A percentile compares a stretch with the other conserved stretches of the same genome.
These are phyloP conservation scores for Procapra przewalskii DNA, from an alignment of 2,113 vertebrate species.

Conservation along the genomic window DNA sequence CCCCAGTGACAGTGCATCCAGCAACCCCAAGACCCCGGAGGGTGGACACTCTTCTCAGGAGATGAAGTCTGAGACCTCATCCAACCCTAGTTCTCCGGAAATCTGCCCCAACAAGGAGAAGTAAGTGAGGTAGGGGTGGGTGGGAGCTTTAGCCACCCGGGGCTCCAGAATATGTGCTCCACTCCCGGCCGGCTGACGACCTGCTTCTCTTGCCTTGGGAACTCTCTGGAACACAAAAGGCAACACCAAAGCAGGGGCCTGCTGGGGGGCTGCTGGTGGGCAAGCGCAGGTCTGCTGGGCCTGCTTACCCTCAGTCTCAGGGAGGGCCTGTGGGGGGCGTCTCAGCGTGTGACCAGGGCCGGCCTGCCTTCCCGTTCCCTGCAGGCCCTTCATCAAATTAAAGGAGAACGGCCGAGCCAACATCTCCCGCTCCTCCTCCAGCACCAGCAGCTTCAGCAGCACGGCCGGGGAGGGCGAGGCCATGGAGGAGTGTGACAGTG, in stretches of 20 bases:
- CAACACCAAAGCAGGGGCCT: not conserved
- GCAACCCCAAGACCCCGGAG: slow-evolving; percentile 88
- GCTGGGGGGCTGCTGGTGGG: not conserved
- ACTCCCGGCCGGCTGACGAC: not conserved
- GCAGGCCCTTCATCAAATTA: slow-evolving; percentile 86
- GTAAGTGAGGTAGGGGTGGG: slow-evolving; percentile 73
- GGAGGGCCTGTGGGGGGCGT: not conserved
- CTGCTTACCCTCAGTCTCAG: not conserved
- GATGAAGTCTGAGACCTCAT: slow-evolving; percentile 88
- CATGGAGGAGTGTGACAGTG: slow-evolving; percentile 87
- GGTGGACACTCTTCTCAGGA: slow-evolving; percentile 88
- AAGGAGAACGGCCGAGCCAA: slow-evolving; percentile 91
- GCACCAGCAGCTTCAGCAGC: slow-evolving; percentile 92
- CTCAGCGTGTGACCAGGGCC: not conserved
- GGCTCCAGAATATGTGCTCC: not conserved
- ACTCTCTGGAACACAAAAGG: not conserved
- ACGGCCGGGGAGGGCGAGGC: slow-evolving; percentile 89
- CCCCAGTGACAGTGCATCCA: slow-evolving; percentile 84
- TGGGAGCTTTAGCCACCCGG: not conserved
- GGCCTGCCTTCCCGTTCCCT: not conserved
- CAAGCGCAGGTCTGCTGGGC: not conserved
- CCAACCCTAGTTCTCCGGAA: slow-evolving; percentile 96
- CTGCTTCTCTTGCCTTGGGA: not conserved
- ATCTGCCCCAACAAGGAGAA: slow-evolving; percentile 91
- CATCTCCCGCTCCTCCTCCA: slow-evolving; percentile 93